Conservation (phyloP, 2,113 vertebrate genomes). For the Phaetusa simplex region DNA sequence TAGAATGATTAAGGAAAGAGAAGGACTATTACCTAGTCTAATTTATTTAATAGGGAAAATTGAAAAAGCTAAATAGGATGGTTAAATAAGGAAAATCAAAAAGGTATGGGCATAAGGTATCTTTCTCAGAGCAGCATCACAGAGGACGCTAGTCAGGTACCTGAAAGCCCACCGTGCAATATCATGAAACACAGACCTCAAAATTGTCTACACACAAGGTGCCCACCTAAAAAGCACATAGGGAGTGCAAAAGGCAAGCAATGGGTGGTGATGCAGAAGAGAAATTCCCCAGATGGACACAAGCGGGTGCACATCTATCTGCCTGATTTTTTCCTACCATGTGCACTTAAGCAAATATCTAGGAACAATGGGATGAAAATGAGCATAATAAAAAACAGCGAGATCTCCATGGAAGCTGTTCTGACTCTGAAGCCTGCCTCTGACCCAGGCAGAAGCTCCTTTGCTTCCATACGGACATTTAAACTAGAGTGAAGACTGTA, state of each 20-base stretch:
- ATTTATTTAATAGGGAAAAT: not conserved
- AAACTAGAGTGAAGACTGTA: not conserved
- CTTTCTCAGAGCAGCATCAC: not conserved
- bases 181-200: not conserved
- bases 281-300: not conserved
- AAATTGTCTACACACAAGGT: not conserved
- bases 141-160: not conserved
- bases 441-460: not conserved
- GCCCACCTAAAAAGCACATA: not conserved
- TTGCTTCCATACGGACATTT: not conserved
- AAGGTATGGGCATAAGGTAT: not conserved
- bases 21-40: not conserved
- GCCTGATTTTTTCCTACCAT: not conserved
- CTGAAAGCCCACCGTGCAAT: not conserved
- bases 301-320: not conserved
- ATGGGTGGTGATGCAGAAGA: not conserved
- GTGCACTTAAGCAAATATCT: not conserved
- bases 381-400: not conserved
- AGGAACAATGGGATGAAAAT: not conserved
- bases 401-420: not conserved
- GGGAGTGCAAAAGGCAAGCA: not conserved
- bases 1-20: not conserved
- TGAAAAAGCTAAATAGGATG: not conserved
- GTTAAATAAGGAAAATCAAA: not conserved
- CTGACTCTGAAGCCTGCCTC: not conserved